A percentile compares a stretch with the other conserved stretches of the same genome.
phyloP scores from a whole-genome alignment of 2,888 invertebrate genomes.

The Trissonchulus latispiculum region DNA sequence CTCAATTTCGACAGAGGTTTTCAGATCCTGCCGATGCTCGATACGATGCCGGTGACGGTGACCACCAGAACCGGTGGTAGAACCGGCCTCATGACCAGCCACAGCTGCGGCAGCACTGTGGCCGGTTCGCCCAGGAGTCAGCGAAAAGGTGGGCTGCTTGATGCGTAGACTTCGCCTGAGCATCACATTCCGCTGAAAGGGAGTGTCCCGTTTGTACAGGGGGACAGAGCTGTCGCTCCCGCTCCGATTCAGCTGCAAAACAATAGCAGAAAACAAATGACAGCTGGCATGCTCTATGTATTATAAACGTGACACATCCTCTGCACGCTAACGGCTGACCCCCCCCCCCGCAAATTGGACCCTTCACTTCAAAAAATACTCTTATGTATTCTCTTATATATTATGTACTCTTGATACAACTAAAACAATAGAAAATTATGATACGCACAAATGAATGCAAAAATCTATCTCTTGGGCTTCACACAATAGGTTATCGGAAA shows the following conservation, averaged over 20 bases:
- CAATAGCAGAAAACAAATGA: too few relatives aligned
- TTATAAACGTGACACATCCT: too few relatives aligned
- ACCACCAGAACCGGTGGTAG: background rate
- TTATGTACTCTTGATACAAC: too few relatives aligned
- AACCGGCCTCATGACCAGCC: background rate
- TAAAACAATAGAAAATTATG: too few relatives aligned
- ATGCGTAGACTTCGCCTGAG: conserved; percentile 68
- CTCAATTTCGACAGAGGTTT: conserved; percentile 31
- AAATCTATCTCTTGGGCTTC: too few relatives aligned
- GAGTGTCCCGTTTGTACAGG: conserved; percentile 59
- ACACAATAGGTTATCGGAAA: too few relatives aligned
- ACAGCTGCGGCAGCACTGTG: background rate
- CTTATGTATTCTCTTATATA: too few relatives aligned
- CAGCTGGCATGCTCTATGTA: too few relatives aligned
- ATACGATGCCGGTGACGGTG: background rate
- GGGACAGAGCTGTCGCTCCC: conserved; percentile 96
- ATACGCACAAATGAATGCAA: too few relatives aligned
- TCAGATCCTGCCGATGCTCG: background rate
- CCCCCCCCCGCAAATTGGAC: too few relatives aligned
- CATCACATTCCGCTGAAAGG: conserved; percentile 79
- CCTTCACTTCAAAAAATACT: too few relatives aligned
- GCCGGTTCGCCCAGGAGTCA: background rate
- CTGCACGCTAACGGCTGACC: too few relatives aligned
- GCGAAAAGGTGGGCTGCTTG: background rate
- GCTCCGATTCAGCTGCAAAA: conserved; percentile 66